Evolutionary conservation across 2,888 invertebrate genomes (phyloP).

Genomic region (Ptilodon capucinus): DNA sequence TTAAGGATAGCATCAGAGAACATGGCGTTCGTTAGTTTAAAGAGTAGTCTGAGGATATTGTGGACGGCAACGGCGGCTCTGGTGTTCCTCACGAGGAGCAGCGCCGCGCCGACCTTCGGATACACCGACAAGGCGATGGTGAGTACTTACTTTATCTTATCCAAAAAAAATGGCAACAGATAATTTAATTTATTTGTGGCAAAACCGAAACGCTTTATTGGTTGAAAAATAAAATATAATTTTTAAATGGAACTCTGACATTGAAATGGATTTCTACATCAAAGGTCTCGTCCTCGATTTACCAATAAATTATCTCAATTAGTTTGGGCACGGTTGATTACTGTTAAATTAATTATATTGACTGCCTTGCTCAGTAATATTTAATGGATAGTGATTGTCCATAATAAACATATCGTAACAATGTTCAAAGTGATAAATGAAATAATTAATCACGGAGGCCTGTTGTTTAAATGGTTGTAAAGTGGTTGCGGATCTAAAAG

Average conservation of each 20-base stretch:
- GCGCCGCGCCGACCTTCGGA: constrained; percentile 72
- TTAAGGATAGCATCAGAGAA: constrained; percentile 43
- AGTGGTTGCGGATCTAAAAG: constrained; percentile 3
- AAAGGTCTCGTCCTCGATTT: constrained; percentile 5
- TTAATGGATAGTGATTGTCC: background rate
- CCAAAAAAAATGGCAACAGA: background rate
- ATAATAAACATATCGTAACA: background rate
- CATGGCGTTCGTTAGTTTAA: constrained; percentile 63
- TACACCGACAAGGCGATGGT: constrained; percentile 74
- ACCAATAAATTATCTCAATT: constrained; percentile 3
- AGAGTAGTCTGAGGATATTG: constrained; percentile 62
- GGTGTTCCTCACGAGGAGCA: constrained; percentile 60
- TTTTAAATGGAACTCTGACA: constrained; percentile 8
- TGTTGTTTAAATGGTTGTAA: background rate
- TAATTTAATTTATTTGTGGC: background rate
- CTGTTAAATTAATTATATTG: background rate
- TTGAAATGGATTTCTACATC: constrained; percentile 25
- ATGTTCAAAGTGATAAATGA: no score
- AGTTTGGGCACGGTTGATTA: background rate
- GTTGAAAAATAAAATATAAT: background rate
- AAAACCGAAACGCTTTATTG: background rate
- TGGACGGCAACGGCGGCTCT: constrained; percentile 56
- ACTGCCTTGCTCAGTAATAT: background rate
- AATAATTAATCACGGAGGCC: no score
- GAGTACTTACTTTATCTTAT: constrained; percentile 31